Base-by-base conservation (phyloP, 2,888 invertebrate species). In the Phalera bucephala region DNA sequence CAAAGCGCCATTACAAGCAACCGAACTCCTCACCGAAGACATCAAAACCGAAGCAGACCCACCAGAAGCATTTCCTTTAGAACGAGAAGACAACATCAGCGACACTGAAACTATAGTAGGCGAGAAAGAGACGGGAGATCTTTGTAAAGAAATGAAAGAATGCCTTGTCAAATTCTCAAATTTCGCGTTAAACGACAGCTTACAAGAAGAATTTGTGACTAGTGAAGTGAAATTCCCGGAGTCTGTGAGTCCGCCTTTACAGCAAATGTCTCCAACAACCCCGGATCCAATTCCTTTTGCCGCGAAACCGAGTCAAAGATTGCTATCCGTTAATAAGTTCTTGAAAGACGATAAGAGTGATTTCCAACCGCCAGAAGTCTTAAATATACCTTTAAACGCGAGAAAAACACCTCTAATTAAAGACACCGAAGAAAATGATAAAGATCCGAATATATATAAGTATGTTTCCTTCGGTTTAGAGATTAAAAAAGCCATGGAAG, bases 401-500 rank as follows among this genome's bases (percentile, higher is more conserved):
- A 47, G 73, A 0, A 34, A 73, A 0, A 74, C 68, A 0, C 72
- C 28, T 1, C 10, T 11, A 6, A 45, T 64, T 0, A 28, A 52
- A 0, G 66, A 65, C 10, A 34, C 57, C 0, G 36, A 49, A 0
- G 56, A 58, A 0, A 44, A 44, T 0, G 61, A 57, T 0, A 81
- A 78, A 41, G 85, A 86, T 17, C 70, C 76, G 0, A 80, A 76
- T 26, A 67, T 84, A 0, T 80, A 80, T 25, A 88, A 86, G 17
- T 86, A 87, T 21, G 81, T 86, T 0, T 80, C 80, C 0, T 86
- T 87, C 14, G 86, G 89, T 0, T 20, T 87, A 13, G 86, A 88
- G 62, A 84, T 89, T 3, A 89, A 87, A 40, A 87, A 83, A 45
- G 87, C 87, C 0, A 86, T 89, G 83, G 89, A 88, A 36, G 87